phyloP scores from a whole-genome alignment of 2,113 vertebrate genomes.

The Petrocephalus zakoni region DNA sequence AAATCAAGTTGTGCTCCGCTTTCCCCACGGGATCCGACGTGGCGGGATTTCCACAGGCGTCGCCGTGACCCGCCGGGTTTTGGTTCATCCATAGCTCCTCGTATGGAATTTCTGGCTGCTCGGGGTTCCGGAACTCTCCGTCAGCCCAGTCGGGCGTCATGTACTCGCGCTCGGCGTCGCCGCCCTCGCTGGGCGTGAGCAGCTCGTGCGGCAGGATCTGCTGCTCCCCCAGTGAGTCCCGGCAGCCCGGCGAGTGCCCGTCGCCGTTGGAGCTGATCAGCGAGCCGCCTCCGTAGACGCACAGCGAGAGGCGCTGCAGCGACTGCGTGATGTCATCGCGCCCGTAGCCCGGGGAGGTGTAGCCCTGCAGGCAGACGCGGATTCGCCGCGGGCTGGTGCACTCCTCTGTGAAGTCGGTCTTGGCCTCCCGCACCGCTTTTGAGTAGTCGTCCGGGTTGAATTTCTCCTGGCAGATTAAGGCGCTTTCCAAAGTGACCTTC shows the following conservation, averaged over 20 bases:
- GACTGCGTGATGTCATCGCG: constrained; percentile 64
- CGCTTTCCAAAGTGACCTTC: constrained; percentile 78
- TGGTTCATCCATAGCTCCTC: constrained; percentile 93
- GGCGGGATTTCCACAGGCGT: constrained; percentile 23
- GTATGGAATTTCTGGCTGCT: constrained; percentile 80
- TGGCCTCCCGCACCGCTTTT: constrained; percentile 82
- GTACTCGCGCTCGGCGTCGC: constrained; percentile 72
- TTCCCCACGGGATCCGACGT: constrained; percentile 53
- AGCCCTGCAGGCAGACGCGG: constrained; percentile 69
- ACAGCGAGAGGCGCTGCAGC: constrained; percentile 66
- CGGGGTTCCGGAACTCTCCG: constrained; percentile 64
- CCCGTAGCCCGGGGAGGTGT: constrained; percentile 31
- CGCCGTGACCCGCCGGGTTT: constrained; percentile 44
- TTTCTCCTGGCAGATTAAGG: constrained; percentile 71
- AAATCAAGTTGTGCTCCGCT: constrained; percentile 71
- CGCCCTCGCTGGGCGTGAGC: constrained; percentile 56
- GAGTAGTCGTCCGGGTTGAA: constrained; percentile 94
- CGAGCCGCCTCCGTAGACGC: constrained; percentile 57
- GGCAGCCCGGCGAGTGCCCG: constrained; percentile 51
- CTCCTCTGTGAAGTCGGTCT: constrained; percentile 79
- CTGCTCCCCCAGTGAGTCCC: constrained; percentile 58
- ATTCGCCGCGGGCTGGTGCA: constrained; percentile 77
- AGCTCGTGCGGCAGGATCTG: constrained; percentile 34
- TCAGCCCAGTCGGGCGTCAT: constrained; percentile 83
- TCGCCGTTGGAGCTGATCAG: constrained; percentile 42